Evolutionary conservation across 2,888 invertebrate species (phyloP), one percentile per base, ranked within the genome.

Genomic region (Pandemis cinnamomeana): DNA sequence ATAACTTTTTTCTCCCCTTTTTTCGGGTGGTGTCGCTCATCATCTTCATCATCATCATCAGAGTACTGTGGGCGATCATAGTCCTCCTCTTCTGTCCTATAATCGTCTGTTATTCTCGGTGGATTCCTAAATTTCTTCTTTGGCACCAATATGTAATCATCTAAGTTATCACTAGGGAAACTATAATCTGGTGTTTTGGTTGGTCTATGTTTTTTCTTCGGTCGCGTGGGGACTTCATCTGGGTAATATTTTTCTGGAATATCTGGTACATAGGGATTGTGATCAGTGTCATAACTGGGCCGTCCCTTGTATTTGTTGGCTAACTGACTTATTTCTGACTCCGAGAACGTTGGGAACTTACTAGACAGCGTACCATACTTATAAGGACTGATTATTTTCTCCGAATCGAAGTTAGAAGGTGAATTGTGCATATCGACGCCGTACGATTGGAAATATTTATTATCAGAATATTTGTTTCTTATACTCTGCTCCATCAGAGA

Each of bases 101-200:
- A 91, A 69, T 92, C 91, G 64, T 90, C 89, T 7, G 83, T 80
- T 55, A 83, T 77, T 75, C 87, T 86, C 5, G 79, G 78, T 0
- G 91, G 91, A 75, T 81, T 83, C 77, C 90, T 93, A 70, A 87
- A 83, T 78, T 93, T 94, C 81, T 91, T 92, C 77, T 93, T 93
- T 51, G 93, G 93, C 41, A 93, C 91, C 78, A 92, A 82, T 72
- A 91, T 85, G 61, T 90, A 92, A 75, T 93, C 93, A 77, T 90
- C 91, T 71, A 89, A 78, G 72, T 92, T 89, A 42, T 91, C 91
- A 72, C 81, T 83, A 2, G 84, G 80, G 75, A 81, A 83, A 62
- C 79, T 81, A 7, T 81, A 83, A 74, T 93, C 89, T 6, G 87
- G 83, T 72, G 84, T 82, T 76, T 90, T 91, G 41, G 83, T 78